Conservation (phyloP, 1,140 invertebrate species). For the Hylaeus anthracinus region DNA sequence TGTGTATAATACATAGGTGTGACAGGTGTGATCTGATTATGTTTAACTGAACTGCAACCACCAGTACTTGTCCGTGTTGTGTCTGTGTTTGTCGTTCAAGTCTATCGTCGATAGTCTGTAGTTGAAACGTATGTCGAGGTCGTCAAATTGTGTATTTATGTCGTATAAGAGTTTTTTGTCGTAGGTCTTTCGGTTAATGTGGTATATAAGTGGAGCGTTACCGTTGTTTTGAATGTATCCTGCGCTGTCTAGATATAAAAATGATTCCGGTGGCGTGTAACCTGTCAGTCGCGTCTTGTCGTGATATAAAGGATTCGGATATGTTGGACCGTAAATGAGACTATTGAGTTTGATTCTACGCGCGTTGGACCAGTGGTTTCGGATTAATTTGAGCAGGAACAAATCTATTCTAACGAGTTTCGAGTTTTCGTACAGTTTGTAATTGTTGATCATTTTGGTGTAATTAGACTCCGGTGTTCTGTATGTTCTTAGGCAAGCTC, state of each 20-base stretch:
- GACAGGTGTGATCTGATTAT: too few species aligned
- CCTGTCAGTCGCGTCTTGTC: slow-evolving; percentile 3
- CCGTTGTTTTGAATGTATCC: slow-evolving; percentile 26
- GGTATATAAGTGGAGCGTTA: slow-evolving; percentile 35
- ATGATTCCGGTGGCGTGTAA: slow-evolving; percentile 30
- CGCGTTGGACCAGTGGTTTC: slow-evolving; percentile 35
- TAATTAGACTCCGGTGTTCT: slow-evolving; percentile 9
- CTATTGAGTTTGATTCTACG: slow-evolving; percentile 22
- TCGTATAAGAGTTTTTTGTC: slow-evolving; percentile 22
- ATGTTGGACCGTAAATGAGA: slow-evolving; percentile 27
- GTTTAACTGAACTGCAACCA: slow-evolving; percentile 10
- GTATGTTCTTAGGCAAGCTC: too few species aligned
- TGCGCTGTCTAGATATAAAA: slow-evolving; percentile 17
- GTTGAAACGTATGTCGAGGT: background rate
- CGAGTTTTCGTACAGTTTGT: slow-evolving; percentile 25
- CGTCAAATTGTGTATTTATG: background rate
- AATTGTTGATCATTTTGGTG: slow-evolving; percentile 24
- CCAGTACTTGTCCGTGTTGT: slow-evolving; percentile 30
- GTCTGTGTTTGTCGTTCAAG: slow-evolving; percentile 8
- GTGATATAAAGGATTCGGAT: slow-evolving; percentile 22
- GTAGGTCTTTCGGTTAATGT: slow-evolving; percentile 13
- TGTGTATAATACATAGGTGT: too few species aligned
- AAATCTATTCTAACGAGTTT: slow-evolving; percentile 43
- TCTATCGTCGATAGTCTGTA: slow-evolving; percentile 2
- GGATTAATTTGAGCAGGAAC: slow-evolving; percentile 36